Percentiles rank a stretch among this genome's conserved stretches.
Evolutionary conservation across 1,140 invertebrate species (phyloP).

Genomic region (Lordiphosa mommai): DNA sequence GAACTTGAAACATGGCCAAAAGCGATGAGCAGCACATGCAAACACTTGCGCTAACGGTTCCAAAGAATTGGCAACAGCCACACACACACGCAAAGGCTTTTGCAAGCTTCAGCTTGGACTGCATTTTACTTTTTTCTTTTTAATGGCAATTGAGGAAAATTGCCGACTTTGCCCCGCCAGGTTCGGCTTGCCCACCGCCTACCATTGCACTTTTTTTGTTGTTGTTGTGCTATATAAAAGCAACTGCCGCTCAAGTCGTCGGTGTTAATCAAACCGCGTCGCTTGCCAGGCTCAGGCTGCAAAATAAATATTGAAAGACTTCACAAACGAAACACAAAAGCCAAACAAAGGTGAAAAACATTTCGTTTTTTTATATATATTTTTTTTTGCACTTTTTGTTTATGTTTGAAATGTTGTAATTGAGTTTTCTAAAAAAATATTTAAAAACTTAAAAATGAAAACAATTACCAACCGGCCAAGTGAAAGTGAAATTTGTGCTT

Average conservation of each 20-base stretch:
- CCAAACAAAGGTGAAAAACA: neutral
- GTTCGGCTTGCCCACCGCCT: neutral
- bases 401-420: too few species aligned
- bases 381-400: too few species aligned
- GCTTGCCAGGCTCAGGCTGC: constrained; percentile 44
- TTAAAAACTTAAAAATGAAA: too few species aligned
- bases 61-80: constrained; percentile 31
- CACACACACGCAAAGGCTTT: constrained; percentile 21
- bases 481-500: too few species aligned
- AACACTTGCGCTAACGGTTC: constrained; percentile 15
- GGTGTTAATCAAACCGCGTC: constrained; percentile 69
- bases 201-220: neutral
- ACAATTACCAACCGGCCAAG: too few species aligned
- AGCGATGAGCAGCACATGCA: constrained; percentile 25
- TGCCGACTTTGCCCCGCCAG: constrained; percentile 12
- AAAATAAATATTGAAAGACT: constrained; percentile 32
- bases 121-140: constrained; percentile 24
- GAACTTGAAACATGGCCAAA: constrained; percentile 60
- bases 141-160: constrained; percentile 58
- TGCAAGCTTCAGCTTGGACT: constrained; percentile 11
- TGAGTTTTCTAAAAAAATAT: too few species aligned
- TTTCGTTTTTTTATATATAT: too few species aligned
- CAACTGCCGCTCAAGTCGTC: constrained; percentile 13
- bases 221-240: constrained; percentile 51
- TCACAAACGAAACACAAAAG: neutral